Base-by-base conservation (phyloP, 2,888 invertebrate species). In the Lasioglossum oenotherae region DNA sequence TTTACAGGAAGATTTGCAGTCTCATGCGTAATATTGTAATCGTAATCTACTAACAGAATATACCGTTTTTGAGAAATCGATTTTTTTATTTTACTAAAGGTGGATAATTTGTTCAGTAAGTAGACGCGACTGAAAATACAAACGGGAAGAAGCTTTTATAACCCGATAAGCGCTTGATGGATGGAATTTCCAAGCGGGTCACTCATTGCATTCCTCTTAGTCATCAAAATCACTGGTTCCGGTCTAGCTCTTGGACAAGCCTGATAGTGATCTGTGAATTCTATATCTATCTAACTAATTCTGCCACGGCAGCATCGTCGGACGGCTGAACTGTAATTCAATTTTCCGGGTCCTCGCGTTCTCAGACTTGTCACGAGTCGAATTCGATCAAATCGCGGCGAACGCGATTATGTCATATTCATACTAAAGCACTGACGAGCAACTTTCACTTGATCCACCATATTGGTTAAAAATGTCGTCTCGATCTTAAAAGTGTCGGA, bases 341-440 rank as follows among this genome's bases (percentile, higher is more conserved):
- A 90, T 90, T 91, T 90, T 91, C 86, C 89, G 77, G 80, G 14
- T 72, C 74, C 85, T 82, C 83, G 86, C 87, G 86, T 81, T 83
- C 74, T 76, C 87, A 79, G 46, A n/a, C 82, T 77, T 82, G 85
- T 80, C 82, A 80, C 75, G 84, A 64, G 31, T 27, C 64, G 49
- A 73, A 86, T 89, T 82, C 77, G 81, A 88, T 88, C 74, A 10
- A 79, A 71, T 77, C 57, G n/a, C 85, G 79, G 89, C 85, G 91
- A 90, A 92, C 88, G 81, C 91, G 89, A 93, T 31, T 64, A 31
- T 31, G 5, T 16, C 31, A 2, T 64, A 16, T 64, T 64, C 31
- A 31, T 2, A 6, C 60, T 16, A 31, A 31, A 31, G 60, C 27
- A 31, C 31, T 31, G 2, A 64, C 31, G 27, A 64, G 16, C 31